Evolutionary conservation across 2,113 vertebrate genomes (phyloP).

Genomic region (Onychostruthus taczanowskii): DNA sequence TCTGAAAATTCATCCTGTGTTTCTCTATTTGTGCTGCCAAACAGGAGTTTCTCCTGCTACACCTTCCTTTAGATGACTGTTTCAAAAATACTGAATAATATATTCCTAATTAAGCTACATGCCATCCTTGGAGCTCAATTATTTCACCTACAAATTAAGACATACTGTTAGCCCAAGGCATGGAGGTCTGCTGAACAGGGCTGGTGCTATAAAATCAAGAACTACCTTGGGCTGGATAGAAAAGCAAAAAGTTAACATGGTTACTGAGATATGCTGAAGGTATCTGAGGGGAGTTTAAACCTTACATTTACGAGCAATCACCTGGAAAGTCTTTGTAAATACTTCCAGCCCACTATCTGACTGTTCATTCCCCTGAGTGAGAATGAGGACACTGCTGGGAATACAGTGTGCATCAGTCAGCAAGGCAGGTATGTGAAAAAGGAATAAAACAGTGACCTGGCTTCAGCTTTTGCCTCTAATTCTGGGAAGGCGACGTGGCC

Average conservation of each 20-base stretch:
- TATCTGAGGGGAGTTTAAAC: not conserved
- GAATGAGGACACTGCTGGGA: not conserved
- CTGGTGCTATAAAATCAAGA: not conserved
- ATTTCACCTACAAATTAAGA: not conserved
- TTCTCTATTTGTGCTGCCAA: not conserved
- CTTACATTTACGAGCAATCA: not conserved
- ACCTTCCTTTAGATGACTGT: not conserved
- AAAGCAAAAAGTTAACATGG: not conserved
- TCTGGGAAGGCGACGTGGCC: conserved; percentile 84
- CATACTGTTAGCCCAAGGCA: not conserved
- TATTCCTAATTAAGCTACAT: not conserved
- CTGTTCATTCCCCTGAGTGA: not conserved
- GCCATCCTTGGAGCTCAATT: not conserved
- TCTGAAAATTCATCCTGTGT: not conserved
- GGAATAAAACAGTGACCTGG: conserved; percentile 74
- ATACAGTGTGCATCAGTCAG: not conserved
- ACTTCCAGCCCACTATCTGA: not conserved
- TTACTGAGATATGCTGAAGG: not conserved
- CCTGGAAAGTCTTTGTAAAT: not conserved
- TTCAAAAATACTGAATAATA: not conserved
- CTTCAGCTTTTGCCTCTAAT: conserved; percentile 79
- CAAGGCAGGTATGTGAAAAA: not conserved
- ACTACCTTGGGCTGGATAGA: not conserved
- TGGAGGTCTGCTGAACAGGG: not conserved
- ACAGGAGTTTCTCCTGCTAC: not conserved